These are phyloP conservation scores for Poeciliopsis turneri DNA, from an alignment of 2,797 vertebrate species.

Conservation along the genomic window DNA sequence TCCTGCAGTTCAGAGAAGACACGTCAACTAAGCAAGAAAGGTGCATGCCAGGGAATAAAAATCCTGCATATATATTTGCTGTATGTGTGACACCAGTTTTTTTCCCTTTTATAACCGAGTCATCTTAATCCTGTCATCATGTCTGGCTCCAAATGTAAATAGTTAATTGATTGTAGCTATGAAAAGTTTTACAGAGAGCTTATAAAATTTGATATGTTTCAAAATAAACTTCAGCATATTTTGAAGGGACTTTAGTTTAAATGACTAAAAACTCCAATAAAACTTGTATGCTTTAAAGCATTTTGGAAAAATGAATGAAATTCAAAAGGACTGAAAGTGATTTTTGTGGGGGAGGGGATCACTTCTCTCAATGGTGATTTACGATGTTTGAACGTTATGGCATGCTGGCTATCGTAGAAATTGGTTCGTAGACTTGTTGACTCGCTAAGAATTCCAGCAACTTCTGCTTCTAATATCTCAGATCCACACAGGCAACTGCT, in stretches of 20 bases:
- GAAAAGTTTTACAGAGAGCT: conserved; percentile 1
- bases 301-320: not conserved
- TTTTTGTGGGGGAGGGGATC: conserved; percentile 42
- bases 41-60: not conserved
- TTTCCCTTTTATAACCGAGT: conserved; percentile 15
- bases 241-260: not conserved
- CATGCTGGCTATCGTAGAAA: conserved; percentile 54
- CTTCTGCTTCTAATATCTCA: conserved; percentile 67
- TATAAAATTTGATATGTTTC: conserved; percentile 7
- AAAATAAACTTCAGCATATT: not conserved
- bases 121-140: not conserved
- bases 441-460: conserved; percentile 49
- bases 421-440: conserved; percentile 49
- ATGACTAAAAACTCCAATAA: not conserved
- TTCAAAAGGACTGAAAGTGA: conserved; percentile 24
- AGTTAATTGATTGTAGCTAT: conserved; percentile 4
- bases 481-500: conserved; percentile 26
- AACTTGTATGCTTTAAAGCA: conserved; percentile 15
- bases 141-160: not conserved
- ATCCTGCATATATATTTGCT: not conserved
- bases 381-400: conserved; percentile 36
- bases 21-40: not conserved
- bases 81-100: not conserved
- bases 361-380: conserved; percentile 36
- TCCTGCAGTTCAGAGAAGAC: conserved; percentile 6